Conservation (phyloP, 2,888 invertebrate genomes). For the Drosophila ezoana region DNA sequence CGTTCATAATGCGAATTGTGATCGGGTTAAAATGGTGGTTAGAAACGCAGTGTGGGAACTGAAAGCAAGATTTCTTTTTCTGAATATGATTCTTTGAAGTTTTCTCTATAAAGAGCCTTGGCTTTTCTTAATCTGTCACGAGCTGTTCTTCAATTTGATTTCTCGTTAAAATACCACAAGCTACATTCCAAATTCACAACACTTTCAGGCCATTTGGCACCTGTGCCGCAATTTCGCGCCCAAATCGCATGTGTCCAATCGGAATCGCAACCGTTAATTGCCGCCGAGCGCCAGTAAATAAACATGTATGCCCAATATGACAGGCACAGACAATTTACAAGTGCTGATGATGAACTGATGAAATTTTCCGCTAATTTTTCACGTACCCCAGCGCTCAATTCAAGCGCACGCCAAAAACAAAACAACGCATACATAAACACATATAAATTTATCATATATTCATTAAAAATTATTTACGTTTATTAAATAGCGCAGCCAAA, state of each 20-base stretch:
- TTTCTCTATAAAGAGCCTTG: not conserved
- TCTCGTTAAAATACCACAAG: not conserved
- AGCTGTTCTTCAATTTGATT: not conserved
- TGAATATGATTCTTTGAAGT: not conserved
- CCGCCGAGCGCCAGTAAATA: conserved; percentile 35
- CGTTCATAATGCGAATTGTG: conserved; percentile 55
- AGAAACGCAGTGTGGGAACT: conserved; percentile 46
- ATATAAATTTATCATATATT: conserved; percentile 69
- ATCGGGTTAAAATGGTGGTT: conserved; percentile 40
- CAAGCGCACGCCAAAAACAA: conserved; percentile 61
- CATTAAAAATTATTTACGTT: conserved; percentile 78
- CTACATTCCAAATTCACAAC: not conserved
- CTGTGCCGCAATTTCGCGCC: conserved; percentile 17
- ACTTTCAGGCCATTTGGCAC: conserved; percentile 4
- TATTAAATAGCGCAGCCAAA: conserved; percentile 66
- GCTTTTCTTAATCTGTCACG: not conserved
- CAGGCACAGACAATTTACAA: conserved; percentile 55
- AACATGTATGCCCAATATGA: conserved; percentile 45
- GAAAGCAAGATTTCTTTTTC: no score
- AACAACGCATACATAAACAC: conserved; percentile 7
- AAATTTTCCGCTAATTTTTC: conserved; percentile 76
- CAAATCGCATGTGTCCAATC: conserved; percentile 50
- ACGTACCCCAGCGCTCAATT: conserved; percentile 64
- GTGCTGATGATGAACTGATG: conserved; percentile 63
- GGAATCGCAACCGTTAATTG: conserved; percentile 64